Conservation (phyloP, 1,140 invertebrate genomes). For the Aphis craccivora region DNA sequence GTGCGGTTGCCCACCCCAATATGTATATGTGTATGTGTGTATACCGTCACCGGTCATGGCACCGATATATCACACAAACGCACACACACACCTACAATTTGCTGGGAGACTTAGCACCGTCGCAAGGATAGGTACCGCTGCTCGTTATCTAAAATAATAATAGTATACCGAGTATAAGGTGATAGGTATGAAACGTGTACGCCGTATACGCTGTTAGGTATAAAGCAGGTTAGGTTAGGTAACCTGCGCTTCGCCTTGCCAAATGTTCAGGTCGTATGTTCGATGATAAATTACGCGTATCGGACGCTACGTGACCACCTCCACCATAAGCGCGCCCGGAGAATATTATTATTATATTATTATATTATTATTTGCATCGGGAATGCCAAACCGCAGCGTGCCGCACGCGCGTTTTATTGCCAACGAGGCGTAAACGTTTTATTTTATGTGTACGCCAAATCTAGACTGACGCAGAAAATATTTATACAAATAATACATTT, state of each 20-base stretch:
- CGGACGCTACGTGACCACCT: not conserved
- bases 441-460: not conserved
- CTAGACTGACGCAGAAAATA: not conserved
- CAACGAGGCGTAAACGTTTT: not conserved
- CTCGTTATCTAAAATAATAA: conserved; percentile 26
- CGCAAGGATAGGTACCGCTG: not conserved
- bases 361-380: not conserved
- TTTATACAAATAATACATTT: not conserved
- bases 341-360: conserved; percentile 37
- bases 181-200: not conserved
- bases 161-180: not conserved
- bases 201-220: not conserved
- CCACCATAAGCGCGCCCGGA: not conserved
- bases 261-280: not conserved
- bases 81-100: not conserved
- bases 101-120: not conserved
- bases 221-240: not conserved
- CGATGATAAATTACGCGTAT: conserved; percentile 34
- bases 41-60: not conserved
- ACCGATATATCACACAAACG: conserved; percentile 34
- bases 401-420: not conserved
- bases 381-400: not conserved
- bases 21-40: not conserved
- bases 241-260: not conserved
- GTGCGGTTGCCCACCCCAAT: not conserved